A percentile compares a stretch with the other conserved stretches of the same genome.
Evolutionary conservation across 2,888 invertebrate genomes (phyloP).

Genomic region (Anaspis maculata): DNA sequence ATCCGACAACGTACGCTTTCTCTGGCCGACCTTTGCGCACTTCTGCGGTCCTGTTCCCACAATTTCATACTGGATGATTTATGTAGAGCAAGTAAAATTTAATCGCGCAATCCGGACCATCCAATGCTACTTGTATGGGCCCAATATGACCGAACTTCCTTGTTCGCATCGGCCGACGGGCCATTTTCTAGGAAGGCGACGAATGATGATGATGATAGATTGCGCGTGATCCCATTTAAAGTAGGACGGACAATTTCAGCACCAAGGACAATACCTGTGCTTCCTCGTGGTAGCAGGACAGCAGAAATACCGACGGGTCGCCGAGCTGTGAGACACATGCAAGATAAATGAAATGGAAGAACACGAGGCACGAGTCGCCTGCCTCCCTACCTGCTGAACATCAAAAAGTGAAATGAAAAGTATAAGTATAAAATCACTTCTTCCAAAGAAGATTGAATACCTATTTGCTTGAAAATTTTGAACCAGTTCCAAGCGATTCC

Average conservation of each 20-base stretch:
- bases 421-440: no score
- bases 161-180: slow-evolving; percentile 11
- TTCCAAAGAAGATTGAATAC: no score
- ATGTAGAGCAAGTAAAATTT: slow-evolving; percentile 33
- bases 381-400: no score
- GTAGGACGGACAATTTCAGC: slow-evolving; percentile 16
- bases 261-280: slow-evolving; percentile 28
- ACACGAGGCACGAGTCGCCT: no score
- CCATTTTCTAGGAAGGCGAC: slow-evolving; percentile 9
- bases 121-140: slow-evolving; percentile 7
- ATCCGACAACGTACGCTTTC: no score
- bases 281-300: slow-evolving; percentile 25
- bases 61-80: slow-evolving; percentile 37
- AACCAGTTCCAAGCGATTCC: no score
- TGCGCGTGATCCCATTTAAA: slow-evolving; percentile 11
- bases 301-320: slow-evolving; percentile 12
- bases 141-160: slow-evolving; percentile 10
- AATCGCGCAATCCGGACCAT: slow-evolving; percentile 12
- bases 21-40: no score
- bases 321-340: not conserved
- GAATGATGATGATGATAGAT: no score
- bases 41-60: slow-evolving; percentile 25
- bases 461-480: no score
- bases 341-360: no score
- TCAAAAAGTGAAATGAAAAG: no score